Evolutionary conservation across 2,113 vertebrate genomes (phyloP).

Genomic region (Malurus alboscapulatus): DNA sequence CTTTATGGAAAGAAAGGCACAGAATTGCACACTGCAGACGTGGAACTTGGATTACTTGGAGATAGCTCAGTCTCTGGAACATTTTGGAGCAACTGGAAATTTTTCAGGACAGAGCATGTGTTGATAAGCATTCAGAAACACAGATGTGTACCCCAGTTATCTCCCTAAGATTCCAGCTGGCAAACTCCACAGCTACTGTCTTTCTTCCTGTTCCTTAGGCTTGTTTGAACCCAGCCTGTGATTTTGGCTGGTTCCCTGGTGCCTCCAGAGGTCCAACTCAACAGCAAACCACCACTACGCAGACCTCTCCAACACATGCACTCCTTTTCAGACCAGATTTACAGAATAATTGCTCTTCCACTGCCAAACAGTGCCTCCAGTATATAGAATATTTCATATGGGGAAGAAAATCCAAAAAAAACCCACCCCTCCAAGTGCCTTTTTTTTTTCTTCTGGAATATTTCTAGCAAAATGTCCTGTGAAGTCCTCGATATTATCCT

Average conservation of each 20-base stretch:
- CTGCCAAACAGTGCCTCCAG: neutral
- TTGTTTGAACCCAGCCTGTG: neutral
- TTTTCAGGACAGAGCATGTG: neutral
- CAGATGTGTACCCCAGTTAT: neutral
- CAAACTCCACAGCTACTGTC: neutral
- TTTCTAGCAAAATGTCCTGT: neutral
- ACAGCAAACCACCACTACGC: neutral
- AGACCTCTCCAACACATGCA: neutral
- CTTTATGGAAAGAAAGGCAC: neutral
- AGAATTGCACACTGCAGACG: neutral
- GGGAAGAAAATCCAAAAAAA: neutral
- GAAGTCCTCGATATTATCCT: neutral
- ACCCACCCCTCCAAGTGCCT: rapidly evolving
- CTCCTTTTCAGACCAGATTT: neutral
- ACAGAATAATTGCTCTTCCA: neutral
- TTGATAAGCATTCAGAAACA: neutral
- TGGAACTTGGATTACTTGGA: neutral
- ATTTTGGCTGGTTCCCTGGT: neutral
- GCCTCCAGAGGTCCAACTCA: neutral
- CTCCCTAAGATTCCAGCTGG: neutral
- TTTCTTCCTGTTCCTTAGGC: neutral
- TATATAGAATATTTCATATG: neutral
- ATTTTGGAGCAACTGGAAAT: neutral
- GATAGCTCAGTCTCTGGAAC: neutral
- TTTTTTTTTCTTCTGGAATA: neutral